Percentiles rank a stretch among this genome's conserved stretches.
Evolutionary conservation across 2,113 vertebrate genomes (phyloP).

Genomic region (Catharus minimus): DNA sequence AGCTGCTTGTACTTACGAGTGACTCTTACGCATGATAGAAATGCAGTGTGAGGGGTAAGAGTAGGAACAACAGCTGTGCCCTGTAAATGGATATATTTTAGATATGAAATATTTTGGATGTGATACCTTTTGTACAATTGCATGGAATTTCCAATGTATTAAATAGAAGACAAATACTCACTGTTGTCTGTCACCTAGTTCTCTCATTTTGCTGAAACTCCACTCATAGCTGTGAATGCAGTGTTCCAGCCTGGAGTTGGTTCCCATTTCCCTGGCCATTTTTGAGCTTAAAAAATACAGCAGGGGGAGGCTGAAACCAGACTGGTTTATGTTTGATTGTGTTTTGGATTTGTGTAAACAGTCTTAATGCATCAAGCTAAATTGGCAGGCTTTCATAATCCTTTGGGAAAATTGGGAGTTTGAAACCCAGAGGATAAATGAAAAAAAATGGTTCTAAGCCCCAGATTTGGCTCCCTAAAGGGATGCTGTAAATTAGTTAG

Average conservation of each 20-base stretch:
- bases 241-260: background rate
- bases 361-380: constrained; percentile 29
- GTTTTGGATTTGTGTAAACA: constrained; percentile 43
- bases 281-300: background rate
- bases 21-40: background rate
- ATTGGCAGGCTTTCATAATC: constrained; percentile 24
- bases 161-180: background rate
- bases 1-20: background rate
- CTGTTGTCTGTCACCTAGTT: background rate
- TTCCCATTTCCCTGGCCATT: background rate
- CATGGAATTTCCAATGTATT: background rate
- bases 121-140: background rate
- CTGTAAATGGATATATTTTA: background rate
- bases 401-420: constrained; percentile 39
- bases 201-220: background rate
- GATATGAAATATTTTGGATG: background rate
- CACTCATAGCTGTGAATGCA: background rate
- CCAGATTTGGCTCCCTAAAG: constrained; percentile 10
- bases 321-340: background rate
- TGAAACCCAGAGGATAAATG: constrained; percentile 26
- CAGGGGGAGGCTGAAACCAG: background rate
- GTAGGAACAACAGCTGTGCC: background rate
- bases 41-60: background rate
- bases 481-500: constrained; percentile 1
- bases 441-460: constrained; percentile 4